Conservation (phyloP, 37 sponge, comb jelly and placozoan species). For the Cladorhizidae sp. region DNA sequence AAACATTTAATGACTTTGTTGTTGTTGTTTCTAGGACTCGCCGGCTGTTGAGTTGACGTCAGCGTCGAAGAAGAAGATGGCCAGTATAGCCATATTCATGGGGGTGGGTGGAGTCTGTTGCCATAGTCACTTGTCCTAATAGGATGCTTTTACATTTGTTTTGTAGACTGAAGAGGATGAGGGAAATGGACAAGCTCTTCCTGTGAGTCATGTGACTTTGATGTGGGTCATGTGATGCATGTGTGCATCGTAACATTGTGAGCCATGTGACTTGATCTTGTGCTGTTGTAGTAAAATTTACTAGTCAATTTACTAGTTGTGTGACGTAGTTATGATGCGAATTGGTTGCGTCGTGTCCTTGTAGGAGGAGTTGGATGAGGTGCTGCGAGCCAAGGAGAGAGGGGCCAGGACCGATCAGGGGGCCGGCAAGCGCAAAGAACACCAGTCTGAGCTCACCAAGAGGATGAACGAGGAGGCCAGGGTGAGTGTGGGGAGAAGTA, state of each 20-base stretch:
- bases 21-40: conserved; percentile 15
- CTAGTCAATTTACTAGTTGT: background rate
- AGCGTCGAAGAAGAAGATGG: conserved; percentile 89
- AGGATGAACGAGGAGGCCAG: conserved; percentile 91
- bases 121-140: background rate
- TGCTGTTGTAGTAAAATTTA: no score
- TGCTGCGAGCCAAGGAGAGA: conserved; percentile 18
- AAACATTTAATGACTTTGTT: background rate
- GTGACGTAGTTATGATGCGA: background rate
- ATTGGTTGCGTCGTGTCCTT: background rate
- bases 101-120: conserved; percentile 62
- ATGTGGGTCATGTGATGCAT: background rate
- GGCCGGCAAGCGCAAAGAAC: conserved; percentile 85
- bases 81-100: conserved; percentile 91
- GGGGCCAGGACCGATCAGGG: conserved; percentile 65
- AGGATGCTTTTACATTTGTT: background rate
- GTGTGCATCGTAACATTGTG: background rate
- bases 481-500: conserved; percentile 22
- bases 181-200: conserved; percentile 45
- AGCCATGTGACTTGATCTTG: background rate
- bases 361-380: conserved; percentile 31
- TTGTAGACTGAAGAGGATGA: conserved; percentile 53
- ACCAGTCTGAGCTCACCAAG: conserved; percentile 83
- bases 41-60: conserved; percentile 68
- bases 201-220: conserved; percentile 15